phyloP scores from a whole-genome alignment of 2,113 vertebrate genomes.

The Promerops cafer region DNA sequence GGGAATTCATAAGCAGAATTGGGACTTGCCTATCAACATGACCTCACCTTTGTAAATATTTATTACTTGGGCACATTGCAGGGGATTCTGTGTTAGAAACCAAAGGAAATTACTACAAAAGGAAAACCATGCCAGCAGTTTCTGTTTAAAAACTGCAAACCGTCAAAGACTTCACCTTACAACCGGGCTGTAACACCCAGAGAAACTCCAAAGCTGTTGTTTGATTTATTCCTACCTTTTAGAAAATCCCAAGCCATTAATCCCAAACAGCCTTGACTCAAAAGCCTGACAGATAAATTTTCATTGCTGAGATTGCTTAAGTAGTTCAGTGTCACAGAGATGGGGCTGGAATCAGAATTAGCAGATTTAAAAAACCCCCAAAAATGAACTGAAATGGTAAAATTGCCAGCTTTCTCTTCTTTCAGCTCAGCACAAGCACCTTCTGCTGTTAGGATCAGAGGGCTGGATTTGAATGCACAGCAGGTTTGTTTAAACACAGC shows the following conservation, averaged over 20 bases:
- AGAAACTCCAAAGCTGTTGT: neutral
- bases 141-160: neutral
- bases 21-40: neutral
- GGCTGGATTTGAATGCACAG: neutral
- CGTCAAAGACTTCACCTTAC: neutral
- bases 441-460: neutral
- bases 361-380: neutral
- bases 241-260: neutral
- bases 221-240: neutral
- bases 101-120: constrained; percentile 5
- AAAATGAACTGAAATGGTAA: neutral
- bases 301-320: neutral
- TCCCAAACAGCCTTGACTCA: neutral
- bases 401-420: neutral
- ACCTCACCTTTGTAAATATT: constrained; percentile 26
- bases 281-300: neutral
- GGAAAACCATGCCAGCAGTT: neutral
- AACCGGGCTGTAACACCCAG: neutral
- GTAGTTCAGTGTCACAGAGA: neutral
- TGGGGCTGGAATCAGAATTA: neutral
- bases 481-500: neutral
- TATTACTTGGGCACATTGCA: neutral
- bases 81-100: neutral
- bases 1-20: neutral
- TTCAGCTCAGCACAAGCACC: neutral